Conservation (phyloP, 30 jellyfish, hydroid and myxozoan genomes). For the Hydractinia symbiolongicarpus region DNA sequence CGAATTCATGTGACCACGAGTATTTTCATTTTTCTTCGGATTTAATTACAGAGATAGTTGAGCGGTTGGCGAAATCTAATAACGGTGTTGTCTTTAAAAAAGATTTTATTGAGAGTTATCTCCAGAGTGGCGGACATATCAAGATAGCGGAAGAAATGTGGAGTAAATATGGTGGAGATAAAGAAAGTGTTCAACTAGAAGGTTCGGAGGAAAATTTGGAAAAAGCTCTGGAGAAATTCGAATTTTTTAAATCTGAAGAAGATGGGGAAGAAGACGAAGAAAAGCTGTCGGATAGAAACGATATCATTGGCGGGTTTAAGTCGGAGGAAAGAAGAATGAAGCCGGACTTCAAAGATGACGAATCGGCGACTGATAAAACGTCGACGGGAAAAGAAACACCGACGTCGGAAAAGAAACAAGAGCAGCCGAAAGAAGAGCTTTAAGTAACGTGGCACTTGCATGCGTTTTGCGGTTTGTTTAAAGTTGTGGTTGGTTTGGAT, state of each 20-base stretch:
- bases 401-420: too few species aligned
- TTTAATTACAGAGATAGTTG: background rate
- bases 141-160: slow-evolving; percentile 24
- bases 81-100: background rate
- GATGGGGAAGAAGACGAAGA: slow-evolving; percentile 30
- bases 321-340: slow-evolving; percentile 14
- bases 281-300: background rate
- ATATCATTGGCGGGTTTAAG: background rate
- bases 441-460: too few species aligned
- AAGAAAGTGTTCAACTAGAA: background rate
- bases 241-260: background rate
- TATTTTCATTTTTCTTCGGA: slow-evolving; percentile 3
- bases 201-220: background rate
- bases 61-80: background rate
- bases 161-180: background rate
- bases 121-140: background rate
- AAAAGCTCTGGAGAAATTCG: background rate
- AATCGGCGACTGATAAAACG: background rate
- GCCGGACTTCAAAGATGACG: slow-evolving; percentile 12
- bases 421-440: too few species aligned
- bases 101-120: background rate
- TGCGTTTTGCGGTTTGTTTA: too few species aligned
- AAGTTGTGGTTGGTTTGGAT: too few species aligned
- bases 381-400: too few species aligned
- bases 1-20: slow-evolving; percentile 29